Evolutionary conservation across 2,797 vertebrate species (phyloP).

Genomic region (Coregonus ussuriensis): DNA sequence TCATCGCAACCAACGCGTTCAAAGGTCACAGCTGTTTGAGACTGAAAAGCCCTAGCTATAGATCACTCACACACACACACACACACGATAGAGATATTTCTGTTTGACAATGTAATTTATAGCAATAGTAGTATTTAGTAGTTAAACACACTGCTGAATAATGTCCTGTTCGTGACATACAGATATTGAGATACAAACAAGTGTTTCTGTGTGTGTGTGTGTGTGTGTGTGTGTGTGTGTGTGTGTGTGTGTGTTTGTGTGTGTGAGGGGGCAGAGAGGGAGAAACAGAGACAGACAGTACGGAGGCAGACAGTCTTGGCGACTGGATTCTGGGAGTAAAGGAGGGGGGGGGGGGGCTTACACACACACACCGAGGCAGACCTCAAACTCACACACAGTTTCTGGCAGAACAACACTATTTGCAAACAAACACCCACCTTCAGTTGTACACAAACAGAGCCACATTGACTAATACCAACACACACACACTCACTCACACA

Average conservation of each 20-base stretch:
- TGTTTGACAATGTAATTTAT: neutral
- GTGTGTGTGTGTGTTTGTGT: constrained; percentile 8
- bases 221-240: constrained; percentile 23
- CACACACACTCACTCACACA: constrained; percentile 9
- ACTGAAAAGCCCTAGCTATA: neutral
- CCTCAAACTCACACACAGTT: neutral
- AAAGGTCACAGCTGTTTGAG: no score
- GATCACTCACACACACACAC: neutral
- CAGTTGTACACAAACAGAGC: constrained; percentile 11
- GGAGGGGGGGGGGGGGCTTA: neutral
- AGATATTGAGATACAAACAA: no score
- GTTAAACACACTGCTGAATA: neutral
- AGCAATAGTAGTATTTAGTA: no score
- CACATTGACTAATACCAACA: constrained; percentile 14
- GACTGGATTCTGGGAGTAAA: constrained; percentile 65
- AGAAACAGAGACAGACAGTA: constrained; percentile 37
- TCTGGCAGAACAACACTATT: neutral
- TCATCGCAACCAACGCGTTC: no score
- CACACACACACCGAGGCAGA: constrained; percentile 28
- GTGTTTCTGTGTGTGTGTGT: neutral
- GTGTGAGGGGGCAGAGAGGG: constrained; percentile 26
- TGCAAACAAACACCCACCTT: neutral
- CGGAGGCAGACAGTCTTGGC: constrained; percentile 60
- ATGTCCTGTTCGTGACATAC: no score
- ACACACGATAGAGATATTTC: neutral